phyloP scores from a whole-genome alignment of 1,140 invertebrate species.

The Colletes latitarsis region DNA sequence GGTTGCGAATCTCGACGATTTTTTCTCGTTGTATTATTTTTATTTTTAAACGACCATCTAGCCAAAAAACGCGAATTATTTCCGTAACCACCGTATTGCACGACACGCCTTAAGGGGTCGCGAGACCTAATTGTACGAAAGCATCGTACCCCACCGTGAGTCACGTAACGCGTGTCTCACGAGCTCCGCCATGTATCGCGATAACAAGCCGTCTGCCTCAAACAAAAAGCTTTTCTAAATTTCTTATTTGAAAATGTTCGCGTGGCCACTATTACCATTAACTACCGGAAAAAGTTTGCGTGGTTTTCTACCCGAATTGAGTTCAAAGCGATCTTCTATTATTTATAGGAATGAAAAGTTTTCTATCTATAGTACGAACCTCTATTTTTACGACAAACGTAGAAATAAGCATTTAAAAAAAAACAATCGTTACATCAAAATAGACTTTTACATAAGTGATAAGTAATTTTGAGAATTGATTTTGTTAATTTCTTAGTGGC shows the following conservation, averaged over 20 bases:
- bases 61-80: slow-evolving; percentile 16
- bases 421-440: too few relatives aligned
- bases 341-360: too few relatives aligned
- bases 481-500: too few relatives aligned
- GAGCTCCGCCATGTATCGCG: background rate
- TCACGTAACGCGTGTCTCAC: slow-evolving; percentile 22
- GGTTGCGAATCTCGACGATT: background rate
- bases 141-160: slow-evolving; percentile 10
- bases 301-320: too few relatives aligned
- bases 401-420: too few relatives aligned
- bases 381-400: too few relatives aligned
- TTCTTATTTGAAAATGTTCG: background rate
- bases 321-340: too few relatives aligned
- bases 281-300: too few relatives aligned
- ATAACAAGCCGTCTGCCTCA: slow-evolving; percentile 15
- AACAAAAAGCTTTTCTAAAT: background rate
- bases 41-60: background rate
- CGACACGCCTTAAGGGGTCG: slow-evolving; percentile 2
- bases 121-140: slow-evolving; percentile 19
- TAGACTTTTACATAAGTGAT: too few relatives aligned
- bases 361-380: too few relatives aligned
- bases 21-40: background rate
- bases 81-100: background rate
- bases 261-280: too few relatives aligned
- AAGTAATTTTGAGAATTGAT: too few relatives aligned